Conservation (phyloP, 2,797 vertebrate genomes). For the Rhynchonycteris naso region DNA sequence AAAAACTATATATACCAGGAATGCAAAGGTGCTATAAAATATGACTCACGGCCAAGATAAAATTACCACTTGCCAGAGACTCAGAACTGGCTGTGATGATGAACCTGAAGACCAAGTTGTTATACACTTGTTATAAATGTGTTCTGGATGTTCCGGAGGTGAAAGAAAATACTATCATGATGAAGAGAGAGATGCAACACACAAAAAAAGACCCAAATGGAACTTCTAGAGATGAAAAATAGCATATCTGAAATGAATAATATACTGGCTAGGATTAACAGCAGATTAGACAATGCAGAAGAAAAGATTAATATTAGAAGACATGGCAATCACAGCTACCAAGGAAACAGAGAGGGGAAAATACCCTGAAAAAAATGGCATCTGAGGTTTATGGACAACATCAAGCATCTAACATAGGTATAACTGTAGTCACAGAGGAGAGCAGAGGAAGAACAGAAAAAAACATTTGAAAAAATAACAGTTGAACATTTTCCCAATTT, state of each 20-base stretch:
- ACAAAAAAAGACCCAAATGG: slow-evolving; percentile 31
- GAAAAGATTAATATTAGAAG: slow-evolving; percentile 21
- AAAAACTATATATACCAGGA: neutral
- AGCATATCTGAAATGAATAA: neutral
- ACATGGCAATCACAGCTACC: neutral
- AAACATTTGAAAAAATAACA: neutral
- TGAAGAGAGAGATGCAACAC: neutral
- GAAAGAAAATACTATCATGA: neutral
- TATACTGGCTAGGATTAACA: neutral
- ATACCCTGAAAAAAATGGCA: neutral
- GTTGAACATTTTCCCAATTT: slow-evolving; percentile 21
- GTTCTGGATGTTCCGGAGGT: neutral
- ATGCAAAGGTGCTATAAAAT: neutral
- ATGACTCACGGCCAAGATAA: neutral
- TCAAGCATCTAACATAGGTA: neutral
- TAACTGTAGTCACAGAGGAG: neutral
- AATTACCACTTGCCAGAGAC: slow-evolving; percentile 14
- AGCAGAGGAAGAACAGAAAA: neutral
- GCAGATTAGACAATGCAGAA: neutral
- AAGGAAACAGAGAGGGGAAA: neutral
- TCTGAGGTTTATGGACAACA: neutral
- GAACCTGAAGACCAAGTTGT: neutral
- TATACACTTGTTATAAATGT: neutral
- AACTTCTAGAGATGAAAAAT: slow-evolving; percentile 8
- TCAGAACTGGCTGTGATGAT: neutral